Conservation (phyloP, 1,140 invertebrate genomes). For the Drosophila micromelanica region DNA sequence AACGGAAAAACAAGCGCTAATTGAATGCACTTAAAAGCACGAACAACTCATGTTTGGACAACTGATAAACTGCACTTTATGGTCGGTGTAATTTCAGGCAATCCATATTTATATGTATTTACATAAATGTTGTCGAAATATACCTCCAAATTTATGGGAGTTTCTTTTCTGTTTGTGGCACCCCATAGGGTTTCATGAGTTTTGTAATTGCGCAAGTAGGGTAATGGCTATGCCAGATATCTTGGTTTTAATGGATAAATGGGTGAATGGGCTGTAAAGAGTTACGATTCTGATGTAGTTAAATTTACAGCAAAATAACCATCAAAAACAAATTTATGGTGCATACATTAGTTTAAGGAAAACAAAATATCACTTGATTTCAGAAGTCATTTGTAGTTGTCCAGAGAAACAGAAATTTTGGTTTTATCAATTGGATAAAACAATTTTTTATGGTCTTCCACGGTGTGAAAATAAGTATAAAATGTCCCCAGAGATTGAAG, state of each 20-base stretch:
- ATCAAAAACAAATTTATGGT: background rate
- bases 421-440: too few species aligned
- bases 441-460: too few species aligned
- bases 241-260: background rate
- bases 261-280: background rate
- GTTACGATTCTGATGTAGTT: background rate
- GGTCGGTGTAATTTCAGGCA: conserved; percentile 22
- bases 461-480: too few species aligned
- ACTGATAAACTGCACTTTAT: conserved; percentile 46
- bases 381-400: background rate
- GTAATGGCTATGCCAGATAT: background rate
- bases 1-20: conserved; percentile 39
- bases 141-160: conserved; percentile 3
- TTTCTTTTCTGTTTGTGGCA: background rate
- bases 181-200: conserved; percentile 5
- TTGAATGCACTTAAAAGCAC: conserved; percentile 47
- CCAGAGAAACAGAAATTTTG: too few species aligned
- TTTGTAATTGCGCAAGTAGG: background rate
- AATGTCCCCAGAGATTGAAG: too few species aligned
- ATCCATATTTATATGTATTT: conserved; percentile 30
- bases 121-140: conserved; percentile 31
- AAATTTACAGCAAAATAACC: background rate
- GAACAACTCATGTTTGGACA: conserved; percentile 38
- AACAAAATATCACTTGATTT: too few species aligned
- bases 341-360: background rate